phyloP scores from a whole-genome alignment of 2,797 vertebrate species.

The Spondyliosoma cantharus region DNA sequence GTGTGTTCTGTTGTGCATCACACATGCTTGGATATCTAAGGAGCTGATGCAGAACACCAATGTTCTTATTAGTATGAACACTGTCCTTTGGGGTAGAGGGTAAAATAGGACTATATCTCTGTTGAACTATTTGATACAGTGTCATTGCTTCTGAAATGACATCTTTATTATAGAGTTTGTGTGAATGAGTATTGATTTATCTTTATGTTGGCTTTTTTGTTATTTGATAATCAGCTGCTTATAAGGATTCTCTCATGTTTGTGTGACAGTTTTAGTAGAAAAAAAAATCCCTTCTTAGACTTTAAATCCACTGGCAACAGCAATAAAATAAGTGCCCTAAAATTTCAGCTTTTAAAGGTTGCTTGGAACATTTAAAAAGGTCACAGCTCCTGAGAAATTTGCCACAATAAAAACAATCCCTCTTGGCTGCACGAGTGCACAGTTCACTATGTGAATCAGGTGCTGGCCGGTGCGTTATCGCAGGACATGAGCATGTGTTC shows the following conservation, averaged over 20 bases:
- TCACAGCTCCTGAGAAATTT: neutral
- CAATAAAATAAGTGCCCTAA: neutral
- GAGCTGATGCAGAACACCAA: neutral
- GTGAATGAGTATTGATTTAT: too few relatives aligned
- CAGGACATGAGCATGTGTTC: conserved; percentile 52
- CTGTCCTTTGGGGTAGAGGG: too few relatives aligned
- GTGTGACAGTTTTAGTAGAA: too few relatives aligned
- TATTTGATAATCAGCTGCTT: too few relatives aligned
- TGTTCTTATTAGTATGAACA: neutral
- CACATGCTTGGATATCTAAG: neutral
- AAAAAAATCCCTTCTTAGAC: neutral
- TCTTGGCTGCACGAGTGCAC: neutral
- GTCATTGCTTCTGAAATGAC: too few relatives aligned
- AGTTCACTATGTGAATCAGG: conserved; percentile 33
- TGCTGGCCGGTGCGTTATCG: conserved; percentile 25
- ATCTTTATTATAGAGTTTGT: too few relatives aligned
- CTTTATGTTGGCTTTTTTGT: too few relatives aligned
- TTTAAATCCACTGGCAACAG: neutral
- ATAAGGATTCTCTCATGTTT: too few relatives aligned
- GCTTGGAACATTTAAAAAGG: neutral
- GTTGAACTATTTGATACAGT: too few relatives aligned
- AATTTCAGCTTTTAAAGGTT: neutral
- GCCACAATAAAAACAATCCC: neutral
- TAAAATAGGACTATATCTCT: too few relatives aligned
- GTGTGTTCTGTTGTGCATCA: neutral